A percentile compares a stretch with the other conserved stretches of the same genome.
phyloP scores from a whole-genome alignment of 2,113 vertebrate species.

The Percopsis transmontana region DNA sequence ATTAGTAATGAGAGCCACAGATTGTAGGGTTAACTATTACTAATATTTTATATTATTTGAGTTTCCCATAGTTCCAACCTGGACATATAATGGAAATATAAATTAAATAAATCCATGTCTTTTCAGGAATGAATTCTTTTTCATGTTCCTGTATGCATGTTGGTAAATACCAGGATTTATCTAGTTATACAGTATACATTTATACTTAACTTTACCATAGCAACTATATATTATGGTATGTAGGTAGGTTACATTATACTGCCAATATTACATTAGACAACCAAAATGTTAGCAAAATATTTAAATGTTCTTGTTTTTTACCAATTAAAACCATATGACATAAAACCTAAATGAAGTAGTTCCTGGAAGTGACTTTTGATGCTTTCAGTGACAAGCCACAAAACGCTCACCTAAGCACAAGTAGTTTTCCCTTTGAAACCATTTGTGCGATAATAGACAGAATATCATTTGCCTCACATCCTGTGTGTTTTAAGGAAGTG shows the following conservation, averaged over 20 bases:
- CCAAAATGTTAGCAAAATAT: background rate
- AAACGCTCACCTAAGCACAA: conserved; percentile 66
- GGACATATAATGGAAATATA: background rate
- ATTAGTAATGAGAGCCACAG: conserved; percentile 50
- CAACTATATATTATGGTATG: too few relatives aligned
- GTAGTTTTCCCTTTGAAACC: conserved; percentile 63
- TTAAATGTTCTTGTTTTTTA: background rate
- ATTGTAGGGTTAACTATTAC: conserved; percentile 8
- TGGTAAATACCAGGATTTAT: background rate
- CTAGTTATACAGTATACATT: too few relatives aligned
- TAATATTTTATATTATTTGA: conserved; percentile 48
- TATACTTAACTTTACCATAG: too few relatives aligned
- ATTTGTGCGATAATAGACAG: conserved; percentile 49
- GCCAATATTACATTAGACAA: background rate
- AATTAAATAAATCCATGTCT: too few relatives aligned
- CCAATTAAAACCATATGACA: background rate
- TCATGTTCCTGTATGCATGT: background rate
- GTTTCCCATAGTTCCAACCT: conserved; percentile 25
- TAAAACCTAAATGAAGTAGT: conserved; percentile 23
- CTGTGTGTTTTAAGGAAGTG: conserved; percentile 77
- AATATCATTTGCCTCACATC: conserved; percentile 74
- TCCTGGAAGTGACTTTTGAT: conserved; percentile 60
- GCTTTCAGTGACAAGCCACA: conserved; percentile 44
- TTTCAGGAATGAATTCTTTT: too few relatives aligned
- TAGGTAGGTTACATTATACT: background rate